Evolutionary conservation across 2,888 invertebrate genomes (phyloP).

Genomic region (Tinea semifulvella): DNA sequence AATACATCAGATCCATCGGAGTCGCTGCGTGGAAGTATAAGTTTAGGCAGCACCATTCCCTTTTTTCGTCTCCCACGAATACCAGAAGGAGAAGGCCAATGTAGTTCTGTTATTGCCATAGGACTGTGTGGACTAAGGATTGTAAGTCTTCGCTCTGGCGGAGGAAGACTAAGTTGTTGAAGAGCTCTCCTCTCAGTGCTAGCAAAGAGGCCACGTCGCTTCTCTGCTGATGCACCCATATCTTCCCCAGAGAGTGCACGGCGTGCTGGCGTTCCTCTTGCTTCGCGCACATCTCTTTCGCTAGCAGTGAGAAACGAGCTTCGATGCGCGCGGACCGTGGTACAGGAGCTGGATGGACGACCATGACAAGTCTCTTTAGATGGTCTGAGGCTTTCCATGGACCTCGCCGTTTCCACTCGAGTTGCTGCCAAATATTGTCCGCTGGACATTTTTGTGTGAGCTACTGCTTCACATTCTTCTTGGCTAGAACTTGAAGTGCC

Average conservation of each 20-base stretch:
- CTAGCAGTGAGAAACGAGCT: slow-evolving; percentile 73
- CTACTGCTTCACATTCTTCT: slow-evolving; percentile 71
- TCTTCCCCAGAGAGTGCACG: slow-evolving; percentile 72
- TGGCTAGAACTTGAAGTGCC: slow-evolving; percentile 75
- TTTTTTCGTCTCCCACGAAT: slow-evolving; percentile 73
- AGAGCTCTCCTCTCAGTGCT: slow-evolving; percentile 70
- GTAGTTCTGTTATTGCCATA: slow-evolving; percentile 72
- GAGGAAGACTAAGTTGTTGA: slow-evolving; percentile 76
- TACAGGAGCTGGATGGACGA: slow-evolving; percentile 59
- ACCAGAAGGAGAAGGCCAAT: slow-evolving; percentile 67
- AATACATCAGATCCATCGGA: slow-evolving; percentile 75
- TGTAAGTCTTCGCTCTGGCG: slow-evolving; percentile 74
- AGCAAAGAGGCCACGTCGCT: slow-evolving; percentile 73
- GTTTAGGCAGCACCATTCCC: slow-evolving; percentile 76
- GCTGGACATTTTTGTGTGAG: slow-evolving; percentile 46
- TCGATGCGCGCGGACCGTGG: slow-evolving; percentile 53
- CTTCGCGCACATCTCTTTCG: slow-evolving; percentile 73
- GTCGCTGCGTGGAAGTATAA: slow-evolving; percentile 79
- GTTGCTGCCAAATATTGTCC: slow-evolving; percentile 65
- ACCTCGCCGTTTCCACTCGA: slow-evolving; percentile 69
- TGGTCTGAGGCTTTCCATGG: slow-evolving; percentile 76
- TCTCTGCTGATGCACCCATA: slow-evolving; percentile 70
- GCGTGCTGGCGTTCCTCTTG: slow-evolving; percentile 69
- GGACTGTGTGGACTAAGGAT: slow-evolving; percentile 85
- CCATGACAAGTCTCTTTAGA: slow-evolving; percentile 64